Percentiles rank a stretch among this genome's conserved stretches.
Conservation (phyloP, 2,888 invertebrate species). For the Trichopoda pennipes region DNA sequence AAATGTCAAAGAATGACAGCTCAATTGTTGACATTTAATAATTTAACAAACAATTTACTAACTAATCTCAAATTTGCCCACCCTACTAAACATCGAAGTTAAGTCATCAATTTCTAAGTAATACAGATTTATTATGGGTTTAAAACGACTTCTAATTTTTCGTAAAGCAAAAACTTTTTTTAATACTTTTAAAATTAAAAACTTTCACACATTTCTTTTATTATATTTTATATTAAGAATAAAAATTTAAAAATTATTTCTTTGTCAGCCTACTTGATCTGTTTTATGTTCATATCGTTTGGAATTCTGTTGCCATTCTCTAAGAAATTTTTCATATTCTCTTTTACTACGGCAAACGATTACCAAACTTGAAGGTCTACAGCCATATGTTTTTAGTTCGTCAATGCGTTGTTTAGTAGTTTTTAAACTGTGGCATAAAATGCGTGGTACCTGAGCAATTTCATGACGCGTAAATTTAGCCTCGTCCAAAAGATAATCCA, state of each 20-base stretch:
- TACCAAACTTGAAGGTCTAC: constrained; percentile 82
- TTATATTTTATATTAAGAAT: too few relatives aligned
- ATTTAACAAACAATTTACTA: too few relatives aligned
- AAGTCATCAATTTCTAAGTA: too few relatives aligned
- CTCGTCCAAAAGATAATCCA: constrained; percentile 83
- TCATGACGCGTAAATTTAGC: constrained; percentile 82
- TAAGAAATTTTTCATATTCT: constrained; percentile 82
- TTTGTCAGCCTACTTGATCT: not conserved
- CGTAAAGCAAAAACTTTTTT: too few relatives aligned
- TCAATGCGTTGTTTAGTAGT: constrained; percentile 83
- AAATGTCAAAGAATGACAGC: too few relatives aligned
- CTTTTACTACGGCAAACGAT: constrained; percentile 83
- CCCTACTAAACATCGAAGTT: too few relatives aligned
- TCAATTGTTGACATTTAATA: too few relatives aligned
- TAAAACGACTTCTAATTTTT: too few relatives aligned
- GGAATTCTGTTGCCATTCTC: constrained; percentile 74
- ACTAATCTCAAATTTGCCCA: too few relatives aligned
- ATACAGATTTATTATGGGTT: too few relatives aligned
- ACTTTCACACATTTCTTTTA: too few relatives aligned
- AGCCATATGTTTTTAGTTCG: constrained; percentile 81
- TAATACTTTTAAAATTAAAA: too few relatives aligned
- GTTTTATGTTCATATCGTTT: constrained; percentile 1
- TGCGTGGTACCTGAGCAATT: constrained; percentile 82
- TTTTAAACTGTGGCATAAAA: constrained; percentile 83
- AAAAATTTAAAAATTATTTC: not conserved